Percentiles rank a stretch among this genome's conserved stretches.
These are phyloP conservation scores for Hipparchia sbordonii DNA, from an alignment of 2,888 invertebrate species.

Conservation along the genomic window DNA sequence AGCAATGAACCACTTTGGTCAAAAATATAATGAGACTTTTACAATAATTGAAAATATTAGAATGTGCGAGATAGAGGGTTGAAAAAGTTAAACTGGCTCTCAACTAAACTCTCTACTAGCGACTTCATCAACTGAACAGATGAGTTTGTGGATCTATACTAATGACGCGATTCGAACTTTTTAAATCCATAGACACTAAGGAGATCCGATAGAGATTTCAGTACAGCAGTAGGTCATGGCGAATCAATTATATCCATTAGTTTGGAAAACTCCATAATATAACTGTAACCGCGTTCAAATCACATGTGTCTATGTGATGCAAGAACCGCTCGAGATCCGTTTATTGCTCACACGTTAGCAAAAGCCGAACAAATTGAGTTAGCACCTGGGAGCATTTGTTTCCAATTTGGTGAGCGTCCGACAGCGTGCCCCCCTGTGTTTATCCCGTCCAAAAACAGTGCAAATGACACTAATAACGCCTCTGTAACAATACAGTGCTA, in stretches of 20 bases:
- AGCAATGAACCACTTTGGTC: too few relatives aligned
- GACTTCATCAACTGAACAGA: too few relatives aligned
- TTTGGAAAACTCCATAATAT: conserved; percentile 30
- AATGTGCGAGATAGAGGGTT: too few relatives aligned
- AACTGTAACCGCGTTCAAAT: conserved; percentile 40
- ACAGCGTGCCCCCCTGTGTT: conserved; percentile 75
- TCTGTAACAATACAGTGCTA: conserved; percentile 69
- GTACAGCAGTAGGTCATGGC: not conserved
- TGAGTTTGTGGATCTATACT: too few relatives aligned
- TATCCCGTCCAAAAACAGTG: conserved; percentile 80
- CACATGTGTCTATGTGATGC: conserved; percentile 48
- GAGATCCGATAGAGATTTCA: too few relatives aligned
- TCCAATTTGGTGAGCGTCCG: conserved; percentile 75
- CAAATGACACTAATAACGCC: conserved; percentile 80
- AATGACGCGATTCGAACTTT: too few relatives aligned
- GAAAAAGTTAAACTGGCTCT: too few relatives aligned
- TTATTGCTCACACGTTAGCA: conserved; percentile 79
- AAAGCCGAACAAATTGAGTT: conserved; percentile 81
- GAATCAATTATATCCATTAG: conserved; percentile 20
- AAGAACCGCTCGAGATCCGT: conserved; percentile 53
- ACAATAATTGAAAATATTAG: too few relatives aligned
- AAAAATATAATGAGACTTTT: too few relatives aligned
- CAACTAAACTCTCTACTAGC: too few relatives aligned
- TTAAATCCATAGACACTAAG: too few relatives aligned
- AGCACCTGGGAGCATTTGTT: conserved; percentile 74